Conservation (phyloP, 2,888 invertebrate genomes). For the Apamea epomidion region DNA sequence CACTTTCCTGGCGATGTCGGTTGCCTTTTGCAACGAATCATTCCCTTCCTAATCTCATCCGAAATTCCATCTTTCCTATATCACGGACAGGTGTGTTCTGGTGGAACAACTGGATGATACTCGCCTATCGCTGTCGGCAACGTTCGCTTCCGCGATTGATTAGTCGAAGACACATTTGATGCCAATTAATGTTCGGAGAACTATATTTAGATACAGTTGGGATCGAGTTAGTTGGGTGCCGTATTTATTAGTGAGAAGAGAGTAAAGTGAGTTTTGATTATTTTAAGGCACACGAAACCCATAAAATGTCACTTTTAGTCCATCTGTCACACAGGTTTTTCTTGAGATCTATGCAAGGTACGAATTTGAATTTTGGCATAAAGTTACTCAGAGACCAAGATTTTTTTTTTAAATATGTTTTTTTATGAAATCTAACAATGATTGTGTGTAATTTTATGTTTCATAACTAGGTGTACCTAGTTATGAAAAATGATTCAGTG, state of each 20-base stretch:
- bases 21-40: neutral
- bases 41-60: neutral
- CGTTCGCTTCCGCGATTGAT: conserved; percentile 52
- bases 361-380: neutral
- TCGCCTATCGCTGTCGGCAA: conserved; percentile 8
- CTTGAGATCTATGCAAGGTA: no score
- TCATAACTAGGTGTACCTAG: neutral
- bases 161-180: conserved; percentile 62
- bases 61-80: neutral
- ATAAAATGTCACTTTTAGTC: no score
- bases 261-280: neutral
- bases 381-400: neutral
- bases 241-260: neutral
- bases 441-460: neutral
- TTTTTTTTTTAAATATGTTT: neutral
- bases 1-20: neutral
- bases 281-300: no score
- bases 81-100: neutral
- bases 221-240: neutral
- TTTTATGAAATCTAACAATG: neutral
- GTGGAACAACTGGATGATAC: conserved; percentile 29
- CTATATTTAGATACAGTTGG: conserved; percentile 30
- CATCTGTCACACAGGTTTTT: no score
- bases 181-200: conserved; percentile 63
- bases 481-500: no score